phyloP scores from a whole-genome alignment of 2,797 vertebrate species.

The Acipenser oxyrinchus region DNA sequence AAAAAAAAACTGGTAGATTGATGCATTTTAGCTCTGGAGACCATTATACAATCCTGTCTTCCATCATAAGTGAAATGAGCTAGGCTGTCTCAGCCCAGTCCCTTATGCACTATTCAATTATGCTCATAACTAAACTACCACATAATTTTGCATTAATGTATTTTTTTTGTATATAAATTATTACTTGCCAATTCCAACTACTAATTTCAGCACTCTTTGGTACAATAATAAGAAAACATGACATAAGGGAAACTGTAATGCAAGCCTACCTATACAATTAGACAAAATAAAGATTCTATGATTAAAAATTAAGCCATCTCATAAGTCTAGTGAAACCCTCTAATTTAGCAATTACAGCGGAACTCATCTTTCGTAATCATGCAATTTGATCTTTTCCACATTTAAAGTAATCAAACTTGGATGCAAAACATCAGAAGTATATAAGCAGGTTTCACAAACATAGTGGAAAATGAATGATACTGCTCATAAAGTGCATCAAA shows the following conservation, averaged over 20 bases:
- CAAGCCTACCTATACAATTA: background rate
- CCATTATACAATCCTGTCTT: constrained; percentile 1
- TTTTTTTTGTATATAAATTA: too few relatives aligned
- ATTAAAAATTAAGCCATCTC: background rate
- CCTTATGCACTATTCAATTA: background rate
- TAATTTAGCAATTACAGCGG: background rate
- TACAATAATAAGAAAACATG: too few relatives aligned
- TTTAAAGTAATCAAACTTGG: background rate
- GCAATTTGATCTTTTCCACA: background rate
- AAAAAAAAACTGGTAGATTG: too few relatives aligned
- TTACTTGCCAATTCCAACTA: too few relatives aligned
- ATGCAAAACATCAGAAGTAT: too few relatives aligned
- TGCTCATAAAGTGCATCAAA: too few relatives aligned
- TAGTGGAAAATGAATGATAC: too few relatives aligned
- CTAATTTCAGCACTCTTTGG: too few relatives aligned
- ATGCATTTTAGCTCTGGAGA: background rate
- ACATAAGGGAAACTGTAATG: background rate
- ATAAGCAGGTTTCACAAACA: too few relatives aligned
- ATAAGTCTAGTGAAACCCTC: background rate
- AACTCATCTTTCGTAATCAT: background rate
- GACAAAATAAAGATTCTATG: background rate
- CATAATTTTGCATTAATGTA: background rate
- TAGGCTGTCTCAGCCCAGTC: constrained; percentile 10
- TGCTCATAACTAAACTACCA: constrained; percentile 4
- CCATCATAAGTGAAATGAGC: background rate